phyloP scores from a whole-genome alignment of 2,888 invertebrate species.

The Xestia sexstrigata region DNA sequence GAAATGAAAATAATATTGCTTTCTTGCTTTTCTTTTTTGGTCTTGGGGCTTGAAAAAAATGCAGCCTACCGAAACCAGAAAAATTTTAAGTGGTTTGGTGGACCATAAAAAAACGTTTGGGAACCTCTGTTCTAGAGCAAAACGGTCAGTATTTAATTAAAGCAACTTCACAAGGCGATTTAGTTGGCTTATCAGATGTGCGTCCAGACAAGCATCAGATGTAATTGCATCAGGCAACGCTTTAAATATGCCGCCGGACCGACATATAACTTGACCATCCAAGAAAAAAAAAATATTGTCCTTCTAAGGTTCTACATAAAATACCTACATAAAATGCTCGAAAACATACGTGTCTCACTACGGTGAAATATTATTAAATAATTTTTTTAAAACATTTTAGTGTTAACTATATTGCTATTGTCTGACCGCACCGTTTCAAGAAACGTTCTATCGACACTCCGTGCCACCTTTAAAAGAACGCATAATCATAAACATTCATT shows the following conservation, averaged over 20 bases:
- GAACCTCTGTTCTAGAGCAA: slow-evolving; percentile 68
- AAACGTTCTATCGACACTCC: slow-evolving; percentile 46
- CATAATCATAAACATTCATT: slow-evolving; percentile 74
- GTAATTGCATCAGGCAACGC: slow-evolving; percentile 84
- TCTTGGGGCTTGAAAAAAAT: too few species aligned
- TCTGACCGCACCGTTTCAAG: neutral
- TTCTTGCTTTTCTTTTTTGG: too few species aligned
- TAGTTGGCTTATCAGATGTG: slow-evolving; percentile 85
- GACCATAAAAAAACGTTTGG: too few species aligned
- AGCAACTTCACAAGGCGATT: slow-evolving; percentile 81
- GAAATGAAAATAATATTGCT: too few species aligned
- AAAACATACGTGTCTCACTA: neutral
- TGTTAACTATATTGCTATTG: neutral
- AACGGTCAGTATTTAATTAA: slow-evolving; percentile 86
- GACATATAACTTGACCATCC: slow-evolving; percentile 62
- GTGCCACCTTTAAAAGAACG: slow-evolving; percentile 57
- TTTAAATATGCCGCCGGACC: slow-evolving; percentile 82
- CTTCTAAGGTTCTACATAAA: neutral
- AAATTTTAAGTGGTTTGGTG: too few species aligned
- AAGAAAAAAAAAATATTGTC: slow-evolving; percentile 34
- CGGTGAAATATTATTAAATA: neutral
- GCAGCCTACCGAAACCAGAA: too few species aligned
- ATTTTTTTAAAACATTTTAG: neutral
- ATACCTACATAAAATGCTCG: neutral
- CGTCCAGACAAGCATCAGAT: slow-evolving; percentile 83